Conservation (phyloP, 2,797 vertebrate species). For the Pygocentrus nattereri region DNA sequence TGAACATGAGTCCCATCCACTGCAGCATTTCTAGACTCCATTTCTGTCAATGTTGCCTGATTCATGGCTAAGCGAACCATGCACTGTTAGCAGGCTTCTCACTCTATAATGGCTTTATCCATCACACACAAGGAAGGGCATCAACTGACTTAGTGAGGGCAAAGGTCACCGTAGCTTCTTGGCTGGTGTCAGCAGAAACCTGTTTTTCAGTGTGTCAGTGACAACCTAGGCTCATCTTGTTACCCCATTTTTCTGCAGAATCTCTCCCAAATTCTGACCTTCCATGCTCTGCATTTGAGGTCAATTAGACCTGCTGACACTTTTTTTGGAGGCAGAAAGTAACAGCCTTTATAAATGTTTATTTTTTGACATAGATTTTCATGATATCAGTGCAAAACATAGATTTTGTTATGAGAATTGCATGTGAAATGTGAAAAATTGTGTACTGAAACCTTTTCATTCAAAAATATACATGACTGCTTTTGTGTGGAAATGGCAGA, state of each 20-base stretch:
- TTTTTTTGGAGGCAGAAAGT: background rate
- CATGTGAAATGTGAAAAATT: too few species aligned
- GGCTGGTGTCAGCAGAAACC: constrained; percentile 27
- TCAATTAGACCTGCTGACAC: background rate
- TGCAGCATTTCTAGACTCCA: background rate
- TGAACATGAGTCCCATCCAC: background rate
- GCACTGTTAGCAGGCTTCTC: constrained; percentile 23
- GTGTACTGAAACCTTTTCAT: too few species aligned
- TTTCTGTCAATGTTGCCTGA: constrained; percentile 12
- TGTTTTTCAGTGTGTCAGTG: constrained; percentile 19
- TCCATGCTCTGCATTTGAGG: background rate
- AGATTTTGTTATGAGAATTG: too few species aligned
- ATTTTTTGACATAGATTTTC: too few species aligned
- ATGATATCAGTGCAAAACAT: too few species aligned
- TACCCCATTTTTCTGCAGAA: background rate
- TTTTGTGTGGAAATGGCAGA: too few species aligned
- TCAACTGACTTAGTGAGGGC: constrained; percentile 24
- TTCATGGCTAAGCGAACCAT: background rate
- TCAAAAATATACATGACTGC: too few species aligned
- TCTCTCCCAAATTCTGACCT: background rate
- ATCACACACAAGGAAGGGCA: constrained; percentile 3
- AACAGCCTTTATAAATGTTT: background rate
- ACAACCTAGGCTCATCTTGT: background rate
- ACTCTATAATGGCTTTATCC: constrained; percentile 34
- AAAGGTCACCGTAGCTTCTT: constrained; percentile 26